Evolutionary conservation across 2,113 vertebrate species (phyloP).

Genomic region (Parotia lawesii): DNA sequence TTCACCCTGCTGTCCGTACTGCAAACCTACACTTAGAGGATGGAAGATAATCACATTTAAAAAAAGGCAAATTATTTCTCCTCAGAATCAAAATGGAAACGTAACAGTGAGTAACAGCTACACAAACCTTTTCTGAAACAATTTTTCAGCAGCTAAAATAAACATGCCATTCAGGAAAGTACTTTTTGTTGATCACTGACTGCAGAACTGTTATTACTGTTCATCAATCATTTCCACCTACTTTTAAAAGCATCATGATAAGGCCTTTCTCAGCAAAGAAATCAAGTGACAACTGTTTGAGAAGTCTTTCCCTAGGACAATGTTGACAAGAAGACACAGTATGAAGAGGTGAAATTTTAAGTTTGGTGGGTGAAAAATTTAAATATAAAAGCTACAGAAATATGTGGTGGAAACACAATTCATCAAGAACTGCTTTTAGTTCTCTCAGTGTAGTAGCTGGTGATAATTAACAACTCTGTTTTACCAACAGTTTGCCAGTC

Average conservation of each 20-base stretch:
- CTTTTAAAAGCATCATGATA: slow-evolving; percentile 12
- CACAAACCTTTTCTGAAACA: neutral
- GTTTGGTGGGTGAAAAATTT: neutral
- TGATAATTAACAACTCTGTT: neutral
- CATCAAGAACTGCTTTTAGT: neutral
- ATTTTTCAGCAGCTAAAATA: slow-evolving; percentile 38
- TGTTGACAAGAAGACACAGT: neutral
- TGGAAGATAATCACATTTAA: neutral
- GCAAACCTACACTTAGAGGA: neutral
- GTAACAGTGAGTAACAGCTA: neutral
- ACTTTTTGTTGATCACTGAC: slow-evolving; percentile 24
- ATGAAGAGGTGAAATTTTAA: neutral
- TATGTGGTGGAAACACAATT: fast-evolving
- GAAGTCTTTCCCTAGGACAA: neutral
- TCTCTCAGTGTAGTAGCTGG: neutral
- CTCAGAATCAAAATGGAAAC: neutral
- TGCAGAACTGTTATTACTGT: slow-evolving; percentile 43
- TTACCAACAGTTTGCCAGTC: neutral
- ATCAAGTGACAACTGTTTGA: slow-evolving; percentile 5
- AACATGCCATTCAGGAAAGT: slow-evolving; percentile 24
- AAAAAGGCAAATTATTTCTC: neutral
- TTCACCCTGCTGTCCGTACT: neutral
- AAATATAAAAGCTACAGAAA: neutral
- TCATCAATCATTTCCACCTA: slow-evolving; percentile 40
- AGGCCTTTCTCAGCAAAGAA: slow-evolving; percentile 17